phyloP scores from a whole-genome alignment of 2,888 invertebrate genomes.

The Saturnia japonica region DNA sequence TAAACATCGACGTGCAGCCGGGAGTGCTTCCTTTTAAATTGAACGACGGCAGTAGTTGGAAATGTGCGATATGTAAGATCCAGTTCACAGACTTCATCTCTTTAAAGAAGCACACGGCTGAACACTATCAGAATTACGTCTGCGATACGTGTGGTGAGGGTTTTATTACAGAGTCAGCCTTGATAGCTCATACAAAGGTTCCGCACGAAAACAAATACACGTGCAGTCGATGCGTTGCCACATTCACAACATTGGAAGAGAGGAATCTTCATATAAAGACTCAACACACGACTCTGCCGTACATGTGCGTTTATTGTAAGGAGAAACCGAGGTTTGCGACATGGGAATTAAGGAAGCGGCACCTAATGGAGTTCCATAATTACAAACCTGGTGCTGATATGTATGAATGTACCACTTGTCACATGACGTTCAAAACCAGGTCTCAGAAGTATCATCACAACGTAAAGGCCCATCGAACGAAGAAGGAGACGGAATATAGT shows the following conservation, averaged over 20 bases:
- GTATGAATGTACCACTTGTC: conserved; percentile 75
- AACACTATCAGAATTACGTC: conserved; percentile 73
- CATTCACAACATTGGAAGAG: conserved; percentile 68
- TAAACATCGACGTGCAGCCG: conserved; percentile 69
- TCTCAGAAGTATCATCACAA: conserved; percentile 76
- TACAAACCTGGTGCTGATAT: conserved; percentile 71
- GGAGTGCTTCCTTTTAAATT: conserved; percentile 73
- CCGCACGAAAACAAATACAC: conserved; percentile 73
- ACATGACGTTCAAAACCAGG: conserved; percentile 73
- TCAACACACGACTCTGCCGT: conserved; percentile 67
- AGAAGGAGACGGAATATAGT: conserved; percentile 71
- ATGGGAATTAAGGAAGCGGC: conserved; percentile 70
- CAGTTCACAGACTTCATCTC: conserved; percentile 70
- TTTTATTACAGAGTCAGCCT: conserved; percentile 69
- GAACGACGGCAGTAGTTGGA: conserved; percentile 68
- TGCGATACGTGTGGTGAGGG: conserved; percentile 76
- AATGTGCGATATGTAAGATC: conserved; percentile 70
- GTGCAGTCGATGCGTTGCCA: conserved; percentile 71
- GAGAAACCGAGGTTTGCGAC: conserved; percentile 73
- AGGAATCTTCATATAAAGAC: conserved; percentile 69
- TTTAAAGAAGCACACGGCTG: conserved; percentile 68
- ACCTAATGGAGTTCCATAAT: conserved; percentile 73
- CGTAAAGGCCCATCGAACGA: conserved; percentile 70
- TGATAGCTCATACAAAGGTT: conserved; percentile 66
- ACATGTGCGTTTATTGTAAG: conserved; percentile 73